Evolutionary conservation across 2,888 invertebrate species (phyloP).

Genomic region (Alentia gelatinosa): DNA sequence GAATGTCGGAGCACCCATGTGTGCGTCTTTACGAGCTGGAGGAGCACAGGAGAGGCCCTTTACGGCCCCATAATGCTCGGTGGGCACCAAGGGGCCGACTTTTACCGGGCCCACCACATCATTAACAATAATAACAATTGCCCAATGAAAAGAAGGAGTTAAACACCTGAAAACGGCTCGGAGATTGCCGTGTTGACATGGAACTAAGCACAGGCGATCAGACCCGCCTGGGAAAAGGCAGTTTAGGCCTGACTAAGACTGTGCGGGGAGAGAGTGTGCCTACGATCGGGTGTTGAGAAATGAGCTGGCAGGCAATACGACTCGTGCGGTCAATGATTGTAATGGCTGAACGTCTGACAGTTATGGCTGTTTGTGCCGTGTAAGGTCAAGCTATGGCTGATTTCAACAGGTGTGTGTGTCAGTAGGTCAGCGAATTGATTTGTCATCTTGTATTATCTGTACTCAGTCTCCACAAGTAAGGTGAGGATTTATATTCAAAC

Average conservation of each 20-base stretch:
- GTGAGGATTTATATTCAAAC: no score
- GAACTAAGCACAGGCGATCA: constrained; percentile 23
- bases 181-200: constrained; percentile 5
- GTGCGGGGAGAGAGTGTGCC: background rate
- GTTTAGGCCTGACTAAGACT: background rate
- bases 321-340: constrained; percentile 26
- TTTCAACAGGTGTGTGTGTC: constrained; percentile 30
- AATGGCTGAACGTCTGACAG: background rate
- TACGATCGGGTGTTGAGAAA: background rate
- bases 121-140: constrained; percentile 54
- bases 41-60: background rate
- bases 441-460: background rate
- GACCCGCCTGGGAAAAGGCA: background rate
- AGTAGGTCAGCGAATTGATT: background rate
- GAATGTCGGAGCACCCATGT: no score
- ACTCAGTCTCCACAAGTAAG: no score
- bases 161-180: constrained; percentile 6
- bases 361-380: background rate
- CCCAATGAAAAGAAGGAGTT: constrained; percentile 51
- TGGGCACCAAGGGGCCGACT: background rate
- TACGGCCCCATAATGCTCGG: constrained; percentile 28
- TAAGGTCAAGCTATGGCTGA: constrained; percentile 25
- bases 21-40: background rate
- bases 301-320: background rate
- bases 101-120: constrained; percentile 2